phyloP scores from a whole-genome alignment of 2,888 invertebrate species.

The Philereme vetulata region DNA sequence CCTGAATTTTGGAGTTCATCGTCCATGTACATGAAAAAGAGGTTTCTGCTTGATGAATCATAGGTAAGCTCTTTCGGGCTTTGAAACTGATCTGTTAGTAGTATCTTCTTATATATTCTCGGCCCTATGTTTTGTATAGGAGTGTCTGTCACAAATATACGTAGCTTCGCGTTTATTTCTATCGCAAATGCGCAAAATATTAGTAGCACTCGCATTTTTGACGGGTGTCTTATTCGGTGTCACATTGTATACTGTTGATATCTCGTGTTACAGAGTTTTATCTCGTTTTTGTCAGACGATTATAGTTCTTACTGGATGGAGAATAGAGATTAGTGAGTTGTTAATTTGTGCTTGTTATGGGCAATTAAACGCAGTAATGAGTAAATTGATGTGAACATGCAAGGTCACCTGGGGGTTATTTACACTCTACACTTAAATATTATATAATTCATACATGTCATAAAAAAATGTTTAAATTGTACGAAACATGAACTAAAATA shows the following conservation, averaged over 20 bases:
- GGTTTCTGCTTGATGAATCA: conserved; percentile 68
- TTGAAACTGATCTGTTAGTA: conserved; percentile 59
- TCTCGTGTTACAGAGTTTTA: conserved; percentile 46
- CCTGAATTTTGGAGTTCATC: conserved; percentile 67
- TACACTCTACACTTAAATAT: conserved; percentile 7
- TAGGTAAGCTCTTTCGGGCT: conserved; percentile 69
- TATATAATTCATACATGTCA: too few relatives aligned
- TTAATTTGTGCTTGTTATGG: conserved; percentile 41
- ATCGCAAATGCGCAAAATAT: conserved; percentile 43
- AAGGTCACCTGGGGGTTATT: conserved; percentile 49
- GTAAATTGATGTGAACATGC: conserved; percentile 59
- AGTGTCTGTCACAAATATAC: conserved; percentile 58
- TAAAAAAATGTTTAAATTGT: too few relatives aligned
- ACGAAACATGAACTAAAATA: too few relatives aligned
- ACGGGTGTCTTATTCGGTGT: conserved; percentile 46
- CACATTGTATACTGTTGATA: conserved; percentile 52
- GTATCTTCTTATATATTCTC: conserved; percentile 65
- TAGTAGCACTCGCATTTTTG: conserved; percentile 43
- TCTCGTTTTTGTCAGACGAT: conserved; percentile 41
- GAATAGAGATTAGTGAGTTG: conserved; percentile 33
- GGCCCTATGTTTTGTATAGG: conserved; percentile 65
- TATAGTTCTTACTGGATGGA: conserved; percentile 42
- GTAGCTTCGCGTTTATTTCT: conserved; percentile 55
- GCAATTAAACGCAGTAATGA: conserved; percentile 48
- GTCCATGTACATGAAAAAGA: conserved; percentile 78